Percentiles rank a stretch among this genome's conserved stretches.
Conservation (phyloP, 2,113 vertebrate species). For the Prietella phreatophila region DNA sequence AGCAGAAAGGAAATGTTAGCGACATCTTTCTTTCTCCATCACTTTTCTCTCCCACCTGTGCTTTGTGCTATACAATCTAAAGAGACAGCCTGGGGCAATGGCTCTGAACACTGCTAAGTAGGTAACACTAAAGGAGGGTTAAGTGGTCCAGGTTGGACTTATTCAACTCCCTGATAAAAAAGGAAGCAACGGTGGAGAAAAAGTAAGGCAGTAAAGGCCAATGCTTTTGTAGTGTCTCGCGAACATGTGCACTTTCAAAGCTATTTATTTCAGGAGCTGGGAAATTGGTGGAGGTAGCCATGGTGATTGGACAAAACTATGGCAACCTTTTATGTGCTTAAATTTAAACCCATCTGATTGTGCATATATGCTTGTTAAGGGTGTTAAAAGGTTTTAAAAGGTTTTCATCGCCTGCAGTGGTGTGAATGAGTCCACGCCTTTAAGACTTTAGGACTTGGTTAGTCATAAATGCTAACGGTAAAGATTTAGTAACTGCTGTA, state of each 20-base stretch:
- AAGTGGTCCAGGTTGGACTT: conserved; percentile 28
- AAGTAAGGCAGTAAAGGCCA: background rate
- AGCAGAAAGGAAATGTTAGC: background rate
- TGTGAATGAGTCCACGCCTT: background rate
- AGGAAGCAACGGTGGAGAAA: conserved; percentile 12
- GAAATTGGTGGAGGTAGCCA: conserved; percentile 23
- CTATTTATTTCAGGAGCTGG: conserved; percentile 16
- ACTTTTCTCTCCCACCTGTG: background rate
- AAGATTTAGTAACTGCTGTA: background rate
- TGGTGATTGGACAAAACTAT: conserved; percentile 28
- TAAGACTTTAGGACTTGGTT: background rate
- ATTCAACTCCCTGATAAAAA: background rate
- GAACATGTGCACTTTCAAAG: background rate
- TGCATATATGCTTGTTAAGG: background rate
- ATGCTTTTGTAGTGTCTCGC: background rate
- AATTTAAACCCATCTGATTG: background rate
- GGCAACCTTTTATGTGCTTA: background rate
- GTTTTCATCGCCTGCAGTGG: background rate
- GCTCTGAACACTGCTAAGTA: conserved; percentile 16
- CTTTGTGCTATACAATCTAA: conserved; percentile 14
- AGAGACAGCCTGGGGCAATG: conserved; percentile 8
- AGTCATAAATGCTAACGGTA: background rate
- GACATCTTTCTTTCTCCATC: background rate
- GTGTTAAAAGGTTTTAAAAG: conserved; percentile 23
- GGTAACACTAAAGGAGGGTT: conserved; percentile 17